Evolutionary conservation across 2,888 invertebrate genomes (phyloP), one percentile per base, ranked within the genome.

Genomic region (Sclerodermus sp.): DNA sequence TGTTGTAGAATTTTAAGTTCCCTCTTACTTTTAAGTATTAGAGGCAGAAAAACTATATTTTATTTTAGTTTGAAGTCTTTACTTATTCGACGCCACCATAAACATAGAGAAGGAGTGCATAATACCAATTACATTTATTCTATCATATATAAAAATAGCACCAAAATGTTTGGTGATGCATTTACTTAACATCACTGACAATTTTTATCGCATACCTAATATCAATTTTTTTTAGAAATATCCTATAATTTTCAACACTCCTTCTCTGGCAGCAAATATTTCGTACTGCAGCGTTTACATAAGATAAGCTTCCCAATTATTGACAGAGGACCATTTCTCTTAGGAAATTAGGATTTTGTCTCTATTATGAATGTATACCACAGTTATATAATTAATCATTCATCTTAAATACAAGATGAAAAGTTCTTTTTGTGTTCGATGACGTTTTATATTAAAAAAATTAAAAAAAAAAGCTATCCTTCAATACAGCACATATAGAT

Each of bases 71-170:
- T 18, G 13, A 52, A 15, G 18, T 32, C 32, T 45, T 18, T 41
- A 36, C 36, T 36, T 42, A 48, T 10, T 45, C 45, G 47, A 53
- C 42, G 46, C 37, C 17, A 32, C 10, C 18, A 10, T 12, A 42
- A 47, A 39, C 32, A 32, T 50, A 43, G 60, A 64, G 63, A 64
- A 64, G 56, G 63, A 64, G 57, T 57, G 60, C 55, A 56, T 31
- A 37, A 36, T 49, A 55, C 38, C 45, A 52, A 50, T 54, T 47
- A 40, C 51, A 32, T 32, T 49, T 55, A 58, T 44, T 45, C 18
- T 49, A 23, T 29, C 17, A 34, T 13, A 58, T 64, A 64, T 55
- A 64, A 64, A 64, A 66, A 66, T 64, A 64, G 64, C 64, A 57
- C 56, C 66, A 57, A 53, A 57, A 49, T 47, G 41, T 29, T 49